Base-by-base conservation (phyloP, 30 jellyfish, hydroid and myxozoan genomes). In the Hydractinia symbiolongicarpus region DNA sequence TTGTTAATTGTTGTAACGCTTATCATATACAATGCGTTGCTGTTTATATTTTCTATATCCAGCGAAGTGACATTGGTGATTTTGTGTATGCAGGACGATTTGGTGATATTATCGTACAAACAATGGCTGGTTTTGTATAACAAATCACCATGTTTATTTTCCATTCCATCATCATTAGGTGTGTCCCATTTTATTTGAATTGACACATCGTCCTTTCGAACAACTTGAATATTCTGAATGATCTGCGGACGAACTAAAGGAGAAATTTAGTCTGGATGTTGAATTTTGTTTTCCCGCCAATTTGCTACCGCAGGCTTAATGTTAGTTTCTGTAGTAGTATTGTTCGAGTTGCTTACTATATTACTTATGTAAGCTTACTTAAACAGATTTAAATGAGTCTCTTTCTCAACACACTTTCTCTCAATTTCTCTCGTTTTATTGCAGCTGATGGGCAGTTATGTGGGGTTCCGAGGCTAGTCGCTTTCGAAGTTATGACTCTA, bases 91-190 rank as follows among this genome's bases (percentile, higher is more conserved):
- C 74, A 64, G 2, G 44, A 30, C 44, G 44, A 30, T 30, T 64
- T 51, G 40, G 52, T 64, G 74, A 6, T 7, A 51, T 64, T 64
- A 51, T 51, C 6, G 40, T 64, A 51, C 9, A 64, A n/a, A 64
- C 74, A 64, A n/a, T 7, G 40, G 19, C 52, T 64, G 9, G 40
- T 64, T 51, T 4, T n/a, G 40, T 64, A 64, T 64, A n/a, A 6
- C 17, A 64, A 1, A n/a, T 64, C 17, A 6, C 74, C 74, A 13
- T 64, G 52, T 64, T 64, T 64, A 64, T 64, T 64, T 64, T 64
- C 74, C 74, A 64, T 64, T 4, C 74, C 74, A 51, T 64, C 74
- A 64, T 64, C 74, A 7, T n/a, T 51, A 44, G 74, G 74, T 0
- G 74, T 44, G 0, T 7, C 19, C 74, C 74, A 64, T 64, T 6